phyloP scores from a whole-genome alignment of 1,140 invertebrate genomes.

The Magallana ariakensis region DNA sequence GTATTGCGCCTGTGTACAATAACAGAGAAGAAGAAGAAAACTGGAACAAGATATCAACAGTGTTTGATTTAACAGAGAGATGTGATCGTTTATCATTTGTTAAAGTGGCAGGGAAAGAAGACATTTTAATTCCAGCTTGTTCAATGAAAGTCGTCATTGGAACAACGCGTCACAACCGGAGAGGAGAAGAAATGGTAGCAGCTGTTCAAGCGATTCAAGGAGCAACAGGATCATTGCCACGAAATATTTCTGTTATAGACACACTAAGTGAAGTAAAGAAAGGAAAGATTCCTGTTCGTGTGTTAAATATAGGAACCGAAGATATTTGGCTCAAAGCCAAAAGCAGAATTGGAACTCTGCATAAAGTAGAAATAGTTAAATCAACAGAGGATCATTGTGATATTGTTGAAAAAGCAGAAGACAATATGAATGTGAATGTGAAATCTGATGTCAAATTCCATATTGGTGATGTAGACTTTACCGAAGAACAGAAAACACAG shows the following conservation, averaged over 20 bases:
- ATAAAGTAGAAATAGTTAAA: constrained; percentile 8
- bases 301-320: constrained; percentile 46
- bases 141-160: constrained; percentile 37
- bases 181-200: neutral
- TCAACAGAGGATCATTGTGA: constrained; percentile 1
- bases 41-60: neutral
- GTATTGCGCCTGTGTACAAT: neutral
- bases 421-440: neutral
- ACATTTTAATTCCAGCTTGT: constrained; percentile 17
- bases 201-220: constrained; percentile 32
- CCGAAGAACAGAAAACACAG: too few relatives aligned
- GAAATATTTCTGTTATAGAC: neutral
- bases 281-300: constrained; percentile 39
- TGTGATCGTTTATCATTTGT: constrained; percentile 10
- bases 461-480: too few relatives aligned
- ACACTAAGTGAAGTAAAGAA: neutral
- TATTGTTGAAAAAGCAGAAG: neutral
- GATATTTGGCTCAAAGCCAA: neutral
- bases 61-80: neutral
- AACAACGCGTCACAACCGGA: constrained; percentile 21
- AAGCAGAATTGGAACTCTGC: constrained; percentile 45
- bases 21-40: neutral
- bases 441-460: too few relatives aligned
- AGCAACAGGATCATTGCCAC: constrained; percentile 22
- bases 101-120: constrained; percentile 28